Percentiles rank a stretch among this genome's conserved stretches.
phyloP scores from a whole-genome alignment of 2,113 vertebrate genomes.

The Phaethon lepturus region DNA sequence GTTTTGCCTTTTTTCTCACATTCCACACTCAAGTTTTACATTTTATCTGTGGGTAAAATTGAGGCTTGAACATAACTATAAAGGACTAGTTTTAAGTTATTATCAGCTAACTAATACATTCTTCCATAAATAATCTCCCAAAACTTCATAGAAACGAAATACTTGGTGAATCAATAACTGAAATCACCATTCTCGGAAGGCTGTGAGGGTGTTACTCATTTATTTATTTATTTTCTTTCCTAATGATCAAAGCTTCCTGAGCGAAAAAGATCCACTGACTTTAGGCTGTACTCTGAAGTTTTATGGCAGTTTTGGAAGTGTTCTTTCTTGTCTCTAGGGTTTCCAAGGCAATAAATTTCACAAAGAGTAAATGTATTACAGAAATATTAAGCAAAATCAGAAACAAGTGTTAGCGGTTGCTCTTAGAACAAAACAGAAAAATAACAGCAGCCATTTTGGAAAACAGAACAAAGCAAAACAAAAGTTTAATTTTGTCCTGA shows the following conservation, averaged over 20 bases:
- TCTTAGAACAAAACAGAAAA: background rate
- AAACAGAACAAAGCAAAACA: fast-evolving
- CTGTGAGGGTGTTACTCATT: background rate
- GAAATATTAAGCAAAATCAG: background rate
- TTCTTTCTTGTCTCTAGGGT: background rate
- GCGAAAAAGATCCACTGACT: background rate
- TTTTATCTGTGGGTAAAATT: background rate
- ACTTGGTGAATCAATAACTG: background rate
- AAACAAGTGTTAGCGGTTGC: background rate
- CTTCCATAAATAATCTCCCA: background rate
- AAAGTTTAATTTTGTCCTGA: background rate
- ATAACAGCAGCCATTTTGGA: background rate
- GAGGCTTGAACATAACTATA: background rate
- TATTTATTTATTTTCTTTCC: background rate
- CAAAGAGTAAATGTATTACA: background rate
- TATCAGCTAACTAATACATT: background rate
- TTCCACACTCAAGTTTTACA: background rate
- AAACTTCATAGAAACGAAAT: background rate
- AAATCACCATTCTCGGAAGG: background rate
- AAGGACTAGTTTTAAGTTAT: background rate
- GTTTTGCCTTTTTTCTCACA: background rate
- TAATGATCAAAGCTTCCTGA: background rate
- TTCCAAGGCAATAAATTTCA: background rate
- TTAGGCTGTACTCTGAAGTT: background rate
- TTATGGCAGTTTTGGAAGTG: background rate